A percentile compares a stretch with the other conserved stretches of the same genome.
These are phyloP conservation scores for Schrankia costaestrigalis DNA, from an alignment of 2,888 invertebrate genomes.

Conservation along the genomic window DNA sequence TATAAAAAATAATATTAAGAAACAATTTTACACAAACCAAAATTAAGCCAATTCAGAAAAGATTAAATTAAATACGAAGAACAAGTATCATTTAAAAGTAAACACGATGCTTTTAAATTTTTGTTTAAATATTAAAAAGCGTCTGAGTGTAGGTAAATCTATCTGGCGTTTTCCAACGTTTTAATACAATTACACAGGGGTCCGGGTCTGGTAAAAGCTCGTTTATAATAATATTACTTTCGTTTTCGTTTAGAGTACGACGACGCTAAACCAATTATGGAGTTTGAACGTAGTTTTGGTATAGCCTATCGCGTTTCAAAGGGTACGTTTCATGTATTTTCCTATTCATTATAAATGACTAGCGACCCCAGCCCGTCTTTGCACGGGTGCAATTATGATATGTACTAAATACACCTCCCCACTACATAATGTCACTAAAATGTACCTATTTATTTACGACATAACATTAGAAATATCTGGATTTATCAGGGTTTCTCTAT, in stretches of 20 bases:
- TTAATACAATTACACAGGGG: slow-evolving; percentile 51
- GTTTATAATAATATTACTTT: slow-evolving; percentile 59
- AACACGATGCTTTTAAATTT: slow-evolving; percentile 28
- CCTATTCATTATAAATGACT: slow-evolving; percentile 7
- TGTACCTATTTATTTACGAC: too few relatives aligned
- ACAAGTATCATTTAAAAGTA: slow-evolving; percentile 15
- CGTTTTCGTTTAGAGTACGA: slow-evolving; percentile 46
- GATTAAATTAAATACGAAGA: slow-evolving; percentile 19
- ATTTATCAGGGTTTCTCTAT: too few relatives aligned
- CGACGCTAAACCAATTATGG: slow-evolving; percentile 53
- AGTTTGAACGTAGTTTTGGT: slow-evolving; percentile 49
- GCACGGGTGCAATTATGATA: too few relatives aligned
- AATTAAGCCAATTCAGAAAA: too few relatives aligned
- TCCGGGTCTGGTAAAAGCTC: slow-evolving; percentile 56
- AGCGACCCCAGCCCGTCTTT: neutral
- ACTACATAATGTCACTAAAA: too few relatives aligned
- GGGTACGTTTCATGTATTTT: slow-evolving; percentile 24
- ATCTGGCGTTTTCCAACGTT: slow-evolving; percentile 42
- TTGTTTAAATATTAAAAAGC: slow-evolving; percentile 37
- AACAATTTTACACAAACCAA: too few relatives aligned
- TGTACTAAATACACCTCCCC: neutral
- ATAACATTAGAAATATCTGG: too few relatives aligned
- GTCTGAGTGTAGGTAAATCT: slow-evolving; percentile 33
- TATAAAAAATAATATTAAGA: too few relatives aligned
- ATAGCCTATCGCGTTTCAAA: slow-evolving; percentile 47